A percentile compares a stretch with the other conserved stretches of the same genome.
phyloP scores from a whole-genome alignment of 2,888 invertebrate species.

The Synergus itoensis region DNA sequence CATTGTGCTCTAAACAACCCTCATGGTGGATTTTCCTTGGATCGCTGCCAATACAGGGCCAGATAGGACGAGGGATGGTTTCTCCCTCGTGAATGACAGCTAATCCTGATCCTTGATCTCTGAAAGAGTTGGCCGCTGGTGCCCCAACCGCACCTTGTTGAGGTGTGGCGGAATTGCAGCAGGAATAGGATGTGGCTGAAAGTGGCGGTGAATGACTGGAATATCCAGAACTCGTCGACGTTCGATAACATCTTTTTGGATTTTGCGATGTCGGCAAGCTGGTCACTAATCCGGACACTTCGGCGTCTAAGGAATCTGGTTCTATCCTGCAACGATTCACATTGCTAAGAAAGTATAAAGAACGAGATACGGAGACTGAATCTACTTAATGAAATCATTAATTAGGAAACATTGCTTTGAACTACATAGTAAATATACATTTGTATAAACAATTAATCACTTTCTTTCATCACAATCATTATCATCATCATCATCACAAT shows the following conservation, averaged over 20 bases:
- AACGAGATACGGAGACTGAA: neutral
- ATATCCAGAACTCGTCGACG: conserved; percentile 72
- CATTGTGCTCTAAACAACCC: conserved; percentile 34
- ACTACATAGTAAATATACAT: neutral
- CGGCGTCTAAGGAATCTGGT: conserved; percentile 66
- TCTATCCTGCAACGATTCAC: conserved; percentile 64
- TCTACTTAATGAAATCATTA: neutral
- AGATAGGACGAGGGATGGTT: conserved; percentile 69
- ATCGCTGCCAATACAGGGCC: conserved; percentile 60
- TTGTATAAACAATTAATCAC: neutral
- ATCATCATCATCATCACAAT: neutral
- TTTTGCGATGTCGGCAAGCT: conserved; percentile 56
- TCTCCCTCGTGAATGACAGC: conserved; percentile 71
- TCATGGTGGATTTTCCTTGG: conserved; percentile 33
- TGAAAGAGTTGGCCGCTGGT: conserved; percentile 49
- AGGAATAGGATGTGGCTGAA: conserved; percentile 63
- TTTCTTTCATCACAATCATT: neutral
- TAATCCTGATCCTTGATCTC: conserved; percentile 56
- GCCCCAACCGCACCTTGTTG: conserved; percentile 51
- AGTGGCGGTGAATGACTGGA: conserved; percentile 70
- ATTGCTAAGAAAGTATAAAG: no score
- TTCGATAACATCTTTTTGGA: conserved; percentile 67
- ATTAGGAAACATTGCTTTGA: neutral
- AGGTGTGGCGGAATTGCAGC: conserved; percentile 57
- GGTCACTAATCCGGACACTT: conserved; percentile 65